A percentile compares a stretch with the other conserved stretches of the same genome.
phyloP scores from a whole-genome alignment of 2,888 invertebrate species.

The Lycophotia porphyrea region DNA sequence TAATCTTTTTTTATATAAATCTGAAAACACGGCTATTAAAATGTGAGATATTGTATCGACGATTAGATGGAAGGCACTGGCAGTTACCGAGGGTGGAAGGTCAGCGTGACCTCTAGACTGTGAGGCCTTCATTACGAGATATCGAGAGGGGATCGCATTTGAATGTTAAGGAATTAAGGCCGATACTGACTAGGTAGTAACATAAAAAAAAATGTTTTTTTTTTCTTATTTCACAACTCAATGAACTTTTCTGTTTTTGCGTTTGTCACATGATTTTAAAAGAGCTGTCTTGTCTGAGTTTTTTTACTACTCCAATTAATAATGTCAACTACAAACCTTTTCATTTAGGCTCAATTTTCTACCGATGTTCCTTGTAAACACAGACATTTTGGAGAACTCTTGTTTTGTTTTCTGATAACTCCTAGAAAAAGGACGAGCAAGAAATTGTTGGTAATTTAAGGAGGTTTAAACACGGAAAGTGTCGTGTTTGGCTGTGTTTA shows the following conservation, averaged over 20 bases:
- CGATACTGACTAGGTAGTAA: background rate
- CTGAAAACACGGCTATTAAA: conserved; percentile 45
- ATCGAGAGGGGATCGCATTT: conserved; percentile 53
- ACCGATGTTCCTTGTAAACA: background rate
- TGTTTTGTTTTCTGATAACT: background rate
- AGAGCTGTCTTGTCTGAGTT: background rate
- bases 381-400: background rate
- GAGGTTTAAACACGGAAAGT: conserved; percentile 23
- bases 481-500: conserved; percentile 30
- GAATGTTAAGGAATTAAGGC: conserved; percentile 23
- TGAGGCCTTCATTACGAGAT: conserved; percentile 40
- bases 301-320: background rate
- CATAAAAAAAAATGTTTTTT: background rate
- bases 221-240: background rate
- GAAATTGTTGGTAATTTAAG: conserved; percentile 23
- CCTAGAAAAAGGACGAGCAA: conserved; percentile 1
- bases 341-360: background rate
- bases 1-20: conserved; percentile 22
- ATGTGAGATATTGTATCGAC: conserved; percentile 42
- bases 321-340: conserved; percentile 19
- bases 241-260: background rate
- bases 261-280: background rate
- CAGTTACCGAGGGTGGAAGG: conserved; percentile 28
- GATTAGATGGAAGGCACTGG: conserved; percentile 32
- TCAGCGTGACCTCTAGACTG: conserved; percentile 56